Evolutionary conservation across 2,888 invertebrate species (phyloP).

Genomic region (Dinocampus coccinellae): DNA sequence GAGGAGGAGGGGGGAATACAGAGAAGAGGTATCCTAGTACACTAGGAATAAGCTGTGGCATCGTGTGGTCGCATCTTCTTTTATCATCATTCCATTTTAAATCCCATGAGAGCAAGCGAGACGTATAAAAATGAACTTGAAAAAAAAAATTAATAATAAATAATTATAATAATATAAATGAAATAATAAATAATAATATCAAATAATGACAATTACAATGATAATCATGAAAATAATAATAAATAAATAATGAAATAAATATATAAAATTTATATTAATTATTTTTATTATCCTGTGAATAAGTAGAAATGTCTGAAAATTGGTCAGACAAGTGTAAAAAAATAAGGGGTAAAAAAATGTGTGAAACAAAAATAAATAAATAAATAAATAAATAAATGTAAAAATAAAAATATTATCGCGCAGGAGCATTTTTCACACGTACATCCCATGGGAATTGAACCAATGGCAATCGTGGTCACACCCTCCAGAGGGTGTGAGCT

Average conservation of each 20-base stretch:
- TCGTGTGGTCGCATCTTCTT: conserved; percentile 27
- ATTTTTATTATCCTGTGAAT: too few species aligned
- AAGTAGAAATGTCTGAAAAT: background rate
- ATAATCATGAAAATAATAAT: background rate
- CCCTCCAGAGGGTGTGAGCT: conserved; percentile 65
- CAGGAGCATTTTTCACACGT: conserved; percentile 57
- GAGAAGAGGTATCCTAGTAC: conserved; percentile 2
- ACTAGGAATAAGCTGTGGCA: conserved; percentile 30
- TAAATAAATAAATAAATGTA: conserved; percentile 37
- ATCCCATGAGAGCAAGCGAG: conserved; percentile 30
- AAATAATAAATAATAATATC: background rate
- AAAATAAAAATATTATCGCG: conserved; percentile 47
- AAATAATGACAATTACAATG: background rate
- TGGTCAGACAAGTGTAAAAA: conserved; percentile 12
- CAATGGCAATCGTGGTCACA: conserved; percentile 66
- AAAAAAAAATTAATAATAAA: background rate
- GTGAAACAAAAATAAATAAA: too few species aligned
- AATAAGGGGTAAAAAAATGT: too few species aligned
- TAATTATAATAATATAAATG: background rate
- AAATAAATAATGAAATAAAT: too few species aligned
- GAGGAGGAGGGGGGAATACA: too few species aligned
- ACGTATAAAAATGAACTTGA: background rate
- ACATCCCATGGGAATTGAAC: conserved; percentile 50
- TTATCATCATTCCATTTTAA: conserved; percentile 43
- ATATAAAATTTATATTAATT: too few species aligned